Base-by-base conservation (phyloP, 2,113 vertebrate genomes). In the Poecilia latipinna region DNA sequence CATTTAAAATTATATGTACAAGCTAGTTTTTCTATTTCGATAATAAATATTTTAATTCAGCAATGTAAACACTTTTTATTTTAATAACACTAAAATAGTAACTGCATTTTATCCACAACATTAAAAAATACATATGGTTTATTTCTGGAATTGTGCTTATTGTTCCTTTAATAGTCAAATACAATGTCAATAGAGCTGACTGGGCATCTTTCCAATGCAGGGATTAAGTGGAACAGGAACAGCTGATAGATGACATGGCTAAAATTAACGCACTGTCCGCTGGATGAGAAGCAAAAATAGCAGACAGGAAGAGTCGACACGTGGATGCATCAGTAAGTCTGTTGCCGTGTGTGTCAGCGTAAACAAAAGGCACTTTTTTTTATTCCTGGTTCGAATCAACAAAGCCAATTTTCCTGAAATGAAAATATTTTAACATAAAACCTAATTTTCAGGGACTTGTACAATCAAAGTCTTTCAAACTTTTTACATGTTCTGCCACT, bases 211-310 rank as follows among this genome's bases (percentile, higher is more conserved):
- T 85, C 77, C 92, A 89, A 72, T 32, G 64, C 63, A 79, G 79
- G 80, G 86, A 91, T 92, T 92, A 91, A 93, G 91, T 88, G 84
- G 86, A 92, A 81, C 86, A 85, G 85, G 78, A 85, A 83, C 75
- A 74, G 88, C 85, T 86, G 90, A 90, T 89, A 89, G 90, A 93
- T 93, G 90, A 91, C 90, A 73, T 72, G 89, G 91, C 90, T 94
- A 94, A 94, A 93, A 90, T 94, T 89, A 93, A 90, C 90, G 72
- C 75, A 35, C 80, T 85, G 84, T 74, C 85, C 88, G 78, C 84
- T 90, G 85, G 88, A 89, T 89, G 89, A 88, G 61, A 75, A 68
- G 78, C 88, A 93, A 79, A 91, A 91, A 93, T 92, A 92, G 87
- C 86, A 82, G 73, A 90, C 82, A 82, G 86, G 79, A 89, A 93